Evolutionary conservation across 23 tunicate genomes (phyloP), one percentile per base, ranked within the genome.

Genomic region (Ciona savignyi): DNA sequence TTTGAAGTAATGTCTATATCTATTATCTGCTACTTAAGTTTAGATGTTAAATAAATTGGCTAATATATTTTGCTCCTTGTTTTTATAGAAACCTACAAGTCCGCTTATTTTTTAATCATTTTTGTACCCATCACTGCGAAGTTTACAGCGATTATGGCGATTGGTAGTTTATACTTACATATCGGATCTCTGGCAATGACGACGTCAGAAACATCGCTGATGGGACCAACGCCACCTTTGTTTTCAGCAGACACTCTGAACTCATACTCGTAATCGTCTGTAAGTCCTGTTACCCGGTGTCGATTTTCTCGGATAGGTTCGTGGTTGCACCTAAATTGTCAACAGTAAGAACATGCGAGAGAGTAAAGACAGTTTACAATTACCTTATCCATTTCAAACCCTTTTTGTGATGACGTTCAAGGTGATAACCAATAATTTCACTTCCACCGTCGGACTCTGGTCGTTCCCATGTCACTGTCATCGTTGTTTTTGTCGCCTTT

Each of bases 371-470:
- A 49, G 15, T 49, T 66, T 56, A 4, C 25, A 61, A 73, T 60
- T 4, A 86, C 93, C 94, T 70, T 24, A 86, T 78, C 98, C 98
- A 93, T 48, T 86, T 74, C n/a, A 78, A 67, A 23, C 82, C 93
- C 42, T 74, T 77, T 30, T 93, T 83, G 32, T 81, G 78, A 73
- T 73, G 85, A 1, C 70, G 72, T 56, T 93, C 93, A 3, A 93
- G 32, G 34, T 30, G 61, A 63, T 93, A 93, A n/a, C 93, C 93
- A 42, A 71, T 81, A 21, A 93, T 93, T 63, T 82, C 89, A 63
- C 80, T 84, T 34, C 98, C 98, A 66, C 98, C 98, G 56, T 86
- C 85, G 0, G 64, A 51, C 29, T 77, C 68, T 71, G 98, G 98
- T 35, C 85, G 68, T 1, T 82, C 87, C 98, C 98, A 93, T 27